Percentiles rank a stretch among this genome's conserved stretches.
These are phyloP conservation scores for Xestoiulus laeticollis DNA, from an alignment of 2,888 invertebrate species.

Conservation along the genomic window DNA sequence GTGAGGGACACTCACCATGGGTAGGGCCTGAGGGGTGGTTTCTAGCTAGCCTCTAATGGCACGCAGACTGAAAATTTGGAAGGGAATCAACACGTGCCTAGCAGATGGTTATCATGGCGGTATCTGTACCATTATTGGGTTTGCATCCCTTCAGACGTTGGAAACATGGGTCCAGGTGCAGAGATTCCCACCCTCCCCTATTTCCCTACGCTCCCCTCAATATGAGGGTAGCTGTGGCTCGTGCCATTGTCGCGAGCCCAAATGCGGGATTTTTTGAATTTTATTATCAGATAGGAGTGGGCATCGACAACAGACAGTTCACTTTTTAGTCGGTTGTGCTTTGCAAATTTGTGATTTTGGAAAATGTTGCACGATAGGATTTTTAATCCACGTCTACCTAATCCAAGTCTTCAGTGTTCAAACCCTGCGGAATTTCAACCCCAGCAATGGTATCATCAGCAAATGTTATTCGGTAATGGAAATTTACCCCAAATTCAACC, in stretches of 20 bases:
- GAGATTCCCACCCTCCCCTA: constrained; percentile 39
- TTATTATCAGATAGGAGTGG: constrained; percentile 10
- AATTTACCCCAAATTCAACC: constrained; percentile 44
- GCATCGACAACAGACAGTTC: not conserved
- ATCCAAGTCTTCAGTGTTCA: not conserved
- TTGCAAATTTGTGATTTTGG: not conserved
- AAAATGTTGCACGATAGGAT: not conserved
- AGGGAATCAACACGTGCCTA: not conserved
- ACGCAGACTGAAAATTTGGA: not conserved
- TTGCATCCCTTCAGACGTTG: not conserved
- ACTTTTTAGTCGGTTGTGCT: not conserved
- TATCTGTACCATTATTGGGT: not conserved
- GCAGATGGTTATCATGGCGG: constrained; percentile 4
- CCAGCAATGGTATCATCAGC: not conserved
- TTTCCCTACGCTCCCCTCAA: not conserved
- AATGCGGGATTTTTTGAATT: constrained; percentile 43
- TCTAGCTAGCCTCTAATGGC: not conserved
- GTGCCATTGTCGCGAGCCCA: constrained; percentile 49
- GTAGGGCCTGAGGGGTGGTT: constrained; percentile 5
- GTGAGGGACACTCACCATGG: not conserved
- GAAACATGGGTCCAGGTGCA: constrained; percentile 42
- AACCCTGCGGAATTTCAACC: not conserved
- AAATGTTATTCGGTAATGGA: not conserved
- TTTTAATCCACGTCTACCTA: not conserved
- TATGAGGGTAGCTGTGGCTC: constrained; percentile 44